These are phyloP conservation scores for Acropora yongei DNA, from an alignment of 64 coral and sea anemone genomes.

Conservation along the genomic window DNA sequence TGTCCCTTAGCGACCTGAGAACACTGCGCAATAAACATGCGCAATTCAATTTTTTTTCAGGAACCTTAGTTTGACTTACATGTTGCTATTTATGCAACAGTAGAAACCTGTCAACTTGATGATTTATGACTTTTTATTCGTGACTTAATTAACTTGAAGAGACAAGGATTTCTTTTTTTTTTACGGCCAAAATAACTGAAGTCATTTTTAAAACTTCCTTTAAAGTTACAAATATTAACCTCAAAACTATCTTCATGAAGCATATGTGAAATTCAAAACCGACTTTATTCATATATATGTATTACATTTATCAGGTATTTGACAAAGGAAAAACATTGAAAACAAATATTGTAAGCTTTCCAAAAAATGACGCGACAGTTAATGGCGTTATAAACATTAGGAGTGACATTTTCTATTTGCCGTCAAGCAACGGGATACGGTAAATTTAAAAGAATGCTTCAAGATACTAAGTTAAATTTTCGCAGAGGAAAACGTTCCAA, in stretches of 20 bases:
- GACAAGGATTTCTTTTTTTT: no score
- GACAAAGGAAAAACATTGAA: not conserved
- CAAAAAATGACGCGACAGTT: not conserved
- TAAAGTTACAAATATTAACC: not conserved
- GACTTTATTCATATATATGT: not conserved
- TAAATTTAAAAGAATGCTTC: not conserved
- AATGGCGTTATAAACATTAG: not conserved
- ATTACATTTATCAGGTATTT: not conserved
- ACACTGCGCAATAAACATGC: no score
- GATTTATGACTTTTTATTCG: no score
- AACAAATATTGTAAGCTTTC: not conserved
- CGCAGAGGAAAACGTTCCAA: not conserved
- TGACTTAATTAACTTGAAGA: no score
- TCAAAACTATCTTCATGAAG: not conserved
- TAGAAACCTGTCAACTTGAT: no score
- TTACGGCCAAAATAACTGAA: no score
- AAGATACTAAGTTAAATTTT: not conserved
- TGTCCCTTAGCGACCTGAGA: no score
- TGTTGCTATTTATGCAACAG: no score
- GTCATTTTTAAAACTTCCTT: no score
- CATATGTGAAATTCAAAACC: not conserved
- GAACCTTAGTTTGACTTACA: no score
- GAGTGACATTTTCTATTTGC: not conserved
- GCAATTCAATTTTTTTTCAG: no score
- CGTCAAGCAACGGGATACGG: not conserved